A percentile compares a stretch with the other conserved stretches of the same genome.
Evolutionary conservation across 1,140 invertebrate genomes (phyloP).

Genomic region (Thaumatotibia leucotreta): DNA sequence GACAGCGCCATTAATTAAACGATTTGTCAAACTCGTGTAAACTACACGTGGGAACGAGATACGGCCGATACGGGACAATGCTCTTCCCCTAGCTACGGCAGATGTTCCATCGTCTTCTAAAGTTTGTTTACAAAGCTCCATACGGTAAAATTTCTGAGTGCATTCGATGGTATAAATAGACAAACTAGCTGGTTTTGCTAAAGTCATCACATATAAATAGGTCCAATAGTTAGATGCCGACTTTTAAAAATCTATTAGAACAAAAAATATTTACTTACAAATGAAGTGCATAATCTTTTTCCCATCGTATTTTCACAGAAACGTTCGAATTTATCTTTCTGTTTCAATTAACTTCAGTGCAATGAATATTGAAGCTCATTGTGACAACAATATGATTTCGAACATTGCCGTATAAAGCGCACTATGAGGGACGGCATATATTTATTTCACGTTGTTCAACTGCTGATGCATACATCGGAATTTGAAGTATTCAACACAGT

Average conservation of each 20-base stretch:
- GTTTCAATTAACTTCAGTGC: too few relatives aligned
- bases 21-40: constrained; percentile 13
- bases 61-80: not conserved
- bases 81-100: not conserved
- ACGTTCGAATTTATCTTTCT: too few relatives aligned
- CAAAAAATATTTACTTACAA: not conserved
- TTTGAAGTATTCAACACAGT: not conserved
- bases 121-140: not conserved
- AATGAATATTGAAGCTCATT: too few relatives aligned
- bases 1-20: constrained; percentile 7
- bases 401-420: too few relatives aligned
- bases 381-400: too few relatives aligned
- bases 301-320: too few relatives aligned
- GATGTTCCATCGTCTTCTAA: not conserved
- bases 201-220: not conserved
- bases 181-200: not conserved
- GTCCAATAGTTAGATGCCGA: not conserved
- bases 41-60: not conserved
- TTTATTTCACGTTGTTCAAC: too few relatives aligned
- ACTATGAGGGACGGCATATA: too few relatives aligned
- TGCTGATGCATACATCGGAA: too few relatives aligned
- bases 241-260: not conserved
- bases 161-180: not conserved
- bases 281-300: not conserved
- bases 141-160: not conserved